Conservation (phyloP, 2,797 vertebrate genomes). For the Cuniculus paca region DNA sequence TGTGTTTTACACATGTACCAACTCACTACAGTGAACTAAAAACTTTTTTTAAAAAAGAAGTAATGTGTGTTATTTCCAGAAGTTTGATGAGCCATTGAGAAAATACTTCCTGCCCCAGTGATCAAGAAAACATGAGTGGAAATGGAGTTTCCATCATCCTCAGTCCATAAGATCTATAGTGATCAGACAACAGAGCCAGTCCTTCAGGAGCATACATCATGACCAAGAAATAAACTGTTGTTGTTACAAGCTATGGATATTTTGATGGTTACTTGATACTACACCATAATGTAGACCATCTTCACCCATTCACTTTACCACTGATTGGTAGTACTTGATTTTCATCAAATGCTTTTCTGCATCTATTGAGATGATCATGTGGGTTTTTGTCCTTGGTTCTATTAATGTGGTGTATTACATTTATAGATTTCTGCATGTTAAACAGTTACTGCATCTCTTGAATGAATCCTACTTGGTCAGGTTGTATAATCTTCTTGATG, state of each 20-base stretch:
- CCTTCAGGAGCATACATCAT: neutral
- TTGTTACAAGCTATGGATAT: neutral
- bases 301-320: neutral
- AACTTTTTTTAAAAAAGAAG: neutral
- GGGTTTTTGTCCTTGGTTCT: neutral
- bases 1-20: neutral
- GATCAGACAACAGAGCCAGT: neutral
- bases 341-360: neutral
- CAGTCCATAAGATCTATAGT: neutral
- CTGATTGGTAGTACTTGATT: neutral
- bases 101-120: neutral
- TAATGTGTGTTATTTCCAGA: neutral
- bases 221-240: slow-evolving; percentile 29
- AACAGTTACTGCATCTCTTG: neutral
- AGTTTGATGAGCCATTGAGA: neutral
- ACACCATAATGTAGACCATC: neutral
- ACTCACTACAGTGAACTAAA: neutral
- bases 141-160: neutral
- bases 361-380: neutral
- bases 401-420: neutral
- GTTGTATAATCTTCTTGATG: neutral
- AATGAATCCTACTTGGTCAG: neutral
- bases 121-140: slow-evolving; percentile 13
- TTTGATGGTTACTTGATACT: neutral
- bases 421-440: neutral